Evolutionary conservation across 2,797 vertebrate genomes (phyloP).

Genomic region (Tenualosa ilisha): DNA sequence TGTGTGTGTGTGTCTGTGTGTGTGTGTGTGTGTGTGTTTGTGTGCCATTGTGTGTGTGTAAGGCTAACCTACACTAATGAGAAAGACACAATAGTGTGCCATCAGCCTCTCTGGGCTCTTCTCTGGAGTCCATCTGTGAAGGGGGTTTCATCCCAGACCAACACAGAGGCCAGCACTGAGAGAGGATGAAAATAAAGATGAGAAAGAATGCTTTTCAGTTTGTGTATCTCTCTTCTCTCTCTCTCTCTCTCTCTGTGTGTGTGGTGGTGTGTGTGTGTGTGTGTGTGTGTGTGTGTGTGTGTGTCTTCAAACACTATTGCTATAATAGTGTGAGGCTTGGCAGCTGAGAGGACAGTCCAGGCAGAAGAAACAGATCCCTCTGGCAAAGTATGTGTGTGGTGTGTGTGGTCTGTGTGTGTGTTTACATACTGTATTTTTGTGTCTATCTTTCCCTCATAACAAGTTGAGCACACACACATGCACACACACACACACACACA

Average conservation of each 20-base stretch:
- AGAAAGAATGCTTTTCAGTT: neutral
- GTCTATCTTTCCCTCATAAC: conserved; percentile 64
- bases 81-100: neutral
- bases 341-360: conserved; percentile 75
- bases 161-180: neutral
- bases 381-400: conserved; percentile 21
- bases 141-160: neutral
- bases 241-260: conserved; percentile 7
- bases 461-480: conserved; percentile 47
- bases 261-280: too few relatives aligned
- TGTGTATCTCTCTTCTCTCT: neutral
- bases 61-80: neutral
- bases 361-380: conserved; percentile 73
- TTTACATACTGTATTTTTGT: neutral
- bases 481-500: conserved; percentile 27
- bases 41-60: neutral
- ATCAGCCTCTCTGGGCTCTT: neutral
- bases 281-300: conserved; percentile 24
- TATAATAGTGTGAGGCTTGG: conserved; percentile 75
- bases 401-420: neutral
- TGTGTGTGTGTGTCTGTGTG: neutral
- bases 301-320: conserved; percentile 48
- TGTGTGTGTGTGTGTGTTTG: neutral
- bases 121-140: neutral
- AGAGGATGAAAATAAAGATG: neutral